Base-by-base conservation (phyloP, 2,113 vertebrate species). In the Atractosteus spatula region DNA sequence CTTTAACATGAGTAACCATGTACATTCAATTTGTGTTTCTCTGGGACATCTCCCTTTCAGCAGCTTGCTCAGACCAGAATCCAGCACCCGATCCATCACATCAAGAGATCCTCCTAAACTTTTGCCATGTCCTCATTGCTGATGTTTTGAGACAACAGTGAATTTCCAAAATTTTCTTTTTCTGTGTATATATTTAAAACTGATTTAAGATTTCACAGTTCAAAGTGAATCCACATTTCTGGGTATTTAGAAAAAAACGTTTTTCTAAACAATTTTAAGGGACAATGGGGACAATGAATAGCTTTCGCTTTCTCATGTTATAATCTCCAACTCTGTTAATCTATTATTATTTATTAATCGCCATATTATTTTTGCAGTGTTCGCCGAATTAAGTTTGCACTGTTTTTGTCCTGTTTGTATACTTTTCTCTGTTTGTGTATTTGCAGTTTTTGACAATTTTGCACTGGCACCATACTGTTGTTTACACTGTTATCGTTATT, bases 91-190 rank as follows among this genome's bases (percentile, higher is more conserved):
- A 59, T 59, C n/a, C 11, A 74, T 68, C 66, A 59, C 76, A 77
- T 74, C 62, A 72, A 51, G 17, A 29, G 5, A 70, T 70, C 47
- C 5, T 51, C 47, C 10, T 51, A 66, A 69, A 68, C 70, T 54
- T 41, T 45, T 8, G 14, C 51, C 7, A n/a, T 62, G 73, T 72
- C 72, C 71, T 76, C 7, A 12, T 12, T 59, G 69, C 42, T 74
- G 7, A 55, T 70, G 71, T 76, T 43, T 78, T 45, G 66, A 72
- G 66, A 66, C 45, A 7, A 63, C 44, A 55, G 69, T 69, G 51
- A 59, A 6, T 70, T 67, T 74, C 66, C 44, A 54, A 4, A 57
- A 44, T 73, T 41, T 59, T 66, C 44, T 7, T 5, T 3, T 16
- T 57, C 62, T 1, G 45, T 59, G 63, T 55, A 51, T 61, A 77